Base-by-base conservation (phyloP, 2,888 invertebrate genomes). In the Habrosyne pyritoides region DNA sequence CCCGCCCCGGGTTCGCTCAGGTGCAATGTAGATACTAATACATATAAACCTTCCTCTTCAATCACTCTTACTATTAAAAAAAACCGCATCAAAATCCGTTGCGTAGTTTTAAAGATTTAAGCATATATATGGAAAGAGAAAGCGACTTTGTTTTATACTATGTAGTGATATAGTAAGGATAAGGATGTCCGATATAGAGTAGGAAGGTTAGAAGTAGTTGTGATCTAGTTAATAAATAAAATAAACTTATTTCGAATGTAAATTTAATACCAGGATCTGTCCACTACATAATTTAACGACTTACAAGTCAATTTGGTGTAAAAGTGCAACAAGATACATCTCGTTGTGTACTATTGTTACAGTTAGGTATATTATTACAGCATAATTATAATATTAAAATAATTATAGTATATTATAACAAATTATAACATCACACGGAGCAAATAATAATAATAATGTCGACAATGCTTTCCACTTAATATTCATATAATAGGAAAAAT, bases 221-320 rank as follows among this genome's bases (percentile, higher is more conserved):
- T 28, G 28, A 7, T 10, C 8, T 28, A 8, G 3, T 18, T 26
- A 30, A 30, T n/a, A 24, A 50, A 21, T 47, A 50, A 50, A 50
- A 28, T 10, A 50, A 10, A 30, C 47, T 53, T 66, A 49, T 57
- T 33, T 33, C 5, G n/a, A 67, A 70, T 75, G 75, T 79, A 79
- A 77, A 73, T 86, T 86, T 86, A 84, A 83, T 87, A 84, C 77
- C 78, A 81, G 70, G 76, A 70, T 76, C 69, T 75, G 77, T 83
- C 74, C 74, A 76, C 73, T 80, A 79, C 79, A 79, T 81, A 83
- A 80, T 75, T 77, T 75, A 76, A 73, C 67, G 77, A 79, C 69
- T 63, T 60, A 54, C 28, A 67, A 66, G 69, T 69, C 69, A 59
- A 64, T 71, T 72, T 69, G 61, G 65, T 67, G 53, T 64, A 63